Percentiles rank a stretch among this genome's conserved stretches.
Evolutionary conservation across 2,113 vertebrate species (phyloP).

Genomic region (Pica pica): DNA sequence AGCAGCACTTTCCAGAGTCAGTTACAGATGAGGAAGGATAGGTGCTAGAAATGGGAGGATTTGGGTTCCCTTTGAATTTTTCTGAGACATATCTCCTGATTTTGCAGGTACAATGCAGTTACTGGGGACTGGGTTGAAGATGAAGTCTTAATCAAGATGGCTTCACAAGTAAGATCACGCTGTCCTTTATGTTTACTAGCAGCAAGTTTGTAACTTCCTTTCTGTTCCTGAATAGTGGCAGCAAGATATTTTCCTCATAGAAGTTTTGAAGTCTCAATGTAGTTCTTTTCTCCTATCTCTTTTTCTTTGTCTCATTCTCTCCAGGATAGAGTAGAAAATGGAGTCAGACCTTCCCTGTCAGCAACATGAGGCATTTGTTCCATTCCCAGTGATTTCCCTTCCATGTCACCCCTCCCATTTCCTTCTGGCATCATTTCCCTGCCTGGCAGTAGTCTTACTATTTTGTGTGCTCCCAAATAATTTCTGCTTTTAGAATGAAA

Average conservation of each 20-base stretch:
- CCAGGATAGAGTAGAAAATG: not conserved
- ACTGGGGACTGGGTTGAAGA: slow-evolving; percentile 89
- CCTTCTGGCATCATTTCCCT: not conserved
- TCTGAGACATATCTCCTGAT: not conserved
- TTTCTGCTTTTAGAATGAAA: not conserved
- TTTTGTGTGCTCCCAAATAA: not conserved
- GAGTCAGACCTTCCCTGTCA: not conserved
- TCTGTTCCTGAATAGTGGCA: not conserved
- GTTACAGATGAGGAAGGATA: not conserved
- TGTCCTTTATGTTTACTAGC: not conserved
- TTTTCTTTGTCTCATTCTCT: not conserved
- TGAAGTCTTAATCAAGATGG: slow-evolving; percentile 92
- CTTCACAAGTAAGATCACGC: slow-evolving; percentile 78
- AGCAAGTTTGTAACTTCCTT: not conserved
- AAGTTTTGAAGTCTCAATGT: not conserved
- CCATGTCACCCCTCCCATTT: not conserved
- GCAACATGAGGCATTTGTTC: not conserved
- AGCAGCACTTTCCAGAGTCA: not conserved
- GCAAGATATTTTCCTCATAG: not conserved
- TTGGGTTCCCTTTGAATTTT: not conserved
- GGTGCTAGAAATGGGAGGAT: not conserved
- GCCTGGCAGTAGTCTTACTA: not conserved
- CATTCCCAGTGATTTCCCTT: not conserved
- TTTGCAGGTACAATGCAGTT: slow-evolving; percentile 88
- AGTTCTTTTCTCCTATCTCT: not conserved